phyloP scores from a whole-genome alignment of 2,113 vertebrate species.

The Hemibagrus wyckioides region DNA sequence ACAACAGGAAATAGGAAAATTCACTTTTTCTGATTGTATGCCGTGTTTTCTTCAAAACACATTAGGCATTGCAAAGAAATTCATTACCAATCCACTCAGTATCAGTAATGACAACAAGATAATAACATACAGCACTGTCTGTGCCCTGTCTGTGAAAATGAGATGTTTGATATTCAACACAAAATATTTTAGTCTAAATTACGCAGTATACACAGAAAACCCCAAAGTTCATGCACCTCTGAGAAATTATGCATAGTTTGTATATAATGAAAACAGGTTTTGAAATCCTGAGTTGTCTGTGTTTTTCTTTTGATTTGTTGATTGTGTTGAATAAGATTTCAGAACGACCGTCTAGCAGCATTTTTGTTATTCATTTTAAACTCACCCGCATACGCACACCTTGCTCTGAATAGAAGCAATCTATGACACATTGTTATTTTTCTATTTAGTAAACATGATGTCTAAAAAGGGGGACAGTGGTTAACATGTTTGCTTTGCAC shows the following conservation, averaged over 20 bases:
- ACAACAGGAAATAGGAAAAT: background rate
- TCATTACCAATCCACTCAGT: background rate
- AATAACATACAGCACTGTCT: background rate
- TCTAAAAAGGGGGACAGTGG: background rate
- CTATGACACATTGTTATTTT: background rate
- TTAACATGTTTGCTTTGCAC: too few relatives aligned
- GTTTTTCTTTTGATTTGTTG: slow-evolving; percentile 1
- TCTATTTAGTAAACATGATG: background rate
- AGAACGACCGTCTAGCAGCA: too few relatives aligned
- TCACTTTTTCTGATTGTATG: background rate
- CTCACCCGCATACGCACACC: background rate
- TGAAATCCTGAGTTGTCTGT: background rate
- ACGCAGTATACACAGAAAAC: background rate
- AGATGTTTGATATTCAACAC: background rate
- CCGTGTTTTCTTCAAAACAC: background rate
- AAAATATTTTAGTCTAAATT: background rate
- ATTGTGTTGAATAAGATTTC: background rate
- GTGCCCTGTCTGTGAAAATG: background rate
- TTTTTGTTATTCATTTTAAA: background rate
- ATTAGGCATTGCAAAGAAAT: background rate
- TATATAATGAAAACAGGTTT: background rate
- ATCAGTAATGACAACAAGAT: background rate
- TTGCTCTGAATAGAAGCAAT: background rate
- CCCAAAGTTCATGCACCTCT: background rate
- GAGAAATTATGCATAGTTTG: background rate